Conservation (phyloP, 2,797 vertebrate genomes). For the Muraenolepis orangiensis region DNA sequence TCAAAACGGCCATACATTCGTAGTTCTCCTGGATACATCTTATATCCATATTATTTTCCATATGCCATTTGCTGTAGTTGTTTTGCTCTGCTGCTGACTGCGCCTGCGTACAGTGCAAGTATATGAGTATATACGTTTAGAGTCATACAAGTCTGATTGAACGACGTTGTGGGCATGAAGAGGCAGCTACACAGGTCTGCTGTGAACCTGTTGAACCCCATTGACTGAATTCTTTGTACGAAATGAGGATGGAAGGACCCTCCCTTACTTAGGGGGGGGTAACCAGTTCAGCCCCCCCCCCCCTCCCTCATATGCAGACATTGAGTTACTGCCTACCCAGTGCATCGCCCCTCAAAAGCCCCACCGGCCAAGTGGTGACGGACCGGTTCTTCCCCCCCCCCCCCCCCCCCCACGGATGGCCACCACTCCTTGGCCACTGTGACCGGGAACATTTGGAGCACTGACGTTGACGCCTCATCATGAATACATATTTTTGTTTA, state of each 20-base stretch:
- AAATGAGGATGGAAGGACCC: constrained; percentile 34
- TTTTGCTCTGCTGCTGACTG: background rate
- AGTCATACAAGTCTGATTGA: background rate
- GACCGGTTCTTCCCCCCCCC: constrained; percentile 13
- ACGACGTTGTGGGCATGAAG: background rate
- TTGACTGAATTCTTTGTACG: background rate
- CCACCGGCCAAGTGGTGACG: background rate
- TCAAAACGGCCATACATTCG: too few relatives aligned
- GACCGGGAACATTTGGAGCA: background rate
- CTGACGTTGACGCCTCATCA: background rate
- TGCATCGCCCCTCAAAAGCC: background rate
- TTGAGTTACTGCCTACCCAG: background rate
- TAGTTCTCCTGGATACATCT: constrained; percentile 24
- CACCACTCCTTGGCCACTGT: too few relatives aligned
- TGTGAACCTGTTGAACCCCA: background rate
- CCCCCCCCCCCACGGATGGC: constrained; percentile 7
- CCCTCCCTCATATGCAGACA: constrained; percentile 11
- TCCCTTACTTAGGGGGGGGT: constrained; percentile 25
- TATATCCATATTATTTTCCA: background rate
- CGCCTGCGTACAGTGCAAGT: background rate
- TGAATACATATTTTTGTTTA: background rate
- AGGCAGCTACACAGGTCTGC: background rate
- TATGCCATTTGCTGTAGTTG: background rate
- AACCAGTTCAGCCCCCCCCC: background rate
- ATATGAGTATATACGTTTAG: too few relatives aligned